phyloP scores from a whole-genome alignment of 2,888 invertebrate species.

The Mythimna pallens region DNA sequence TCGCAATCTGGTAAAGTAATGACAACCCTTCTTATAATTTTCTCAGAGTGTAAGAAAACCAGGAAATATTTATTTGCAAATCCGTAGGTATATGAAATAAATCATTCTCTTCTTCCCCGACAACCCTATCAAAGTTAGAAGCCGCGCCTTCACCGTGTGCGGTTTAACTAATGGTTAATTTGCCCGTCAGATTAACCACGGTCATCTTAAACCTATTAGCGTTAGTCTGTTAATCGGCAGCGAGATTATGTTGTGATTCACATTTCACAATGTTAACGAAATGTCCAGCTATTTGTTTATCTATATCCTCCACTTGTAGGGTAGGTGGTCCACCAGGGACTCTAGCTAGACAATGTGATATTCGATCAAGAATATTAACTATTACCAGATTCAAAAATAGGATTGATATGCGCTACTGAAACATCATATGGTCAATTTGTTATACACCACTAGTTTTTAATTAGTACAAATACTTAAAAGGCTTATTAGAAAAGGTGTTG shows the following conservation, averaged over 20 bases:
- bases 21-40: not conserved
- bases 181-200: slow-evolving; percentile 79
- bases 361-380: not conserved
- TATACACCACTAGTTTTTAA: not conserved
- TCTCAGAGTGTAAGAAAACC: not conserved
- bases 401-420: not conserved
- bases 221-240: slow-evolving; percentile 77
- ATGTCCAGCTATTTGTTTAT: slow-evolving; percentile 46
- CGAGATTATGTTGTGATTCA: slow-evolving; percentile 77
- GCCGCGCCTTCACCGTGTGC: slow-evolving; percentile 72
- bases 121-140: slow-evolving; percentile 58
- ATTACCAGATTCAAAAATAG: not conserved
- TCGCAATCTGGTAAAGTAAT: not conserved
- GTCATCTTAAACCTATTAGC: slow-evolving; percentile 81
- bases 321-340: not conserved
- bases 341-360: not conserved
- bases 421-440: not conserved
- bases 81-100: not conserved
- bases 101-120: not conserved
- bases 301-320: slow-evolving; percentile 1
- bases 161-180: slow-evolving; percentile 81
- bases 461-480: too few relatives aligned
- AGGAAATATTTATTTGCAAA: not conserved
- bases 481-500: too few relatives aligned
- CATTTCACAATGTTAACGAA: slow-evolving; percentile 62